Evolutionary conservation across 2,113 vertebrate genomes (phyloP), one percentile per base, ranked within the genome.

Genomic region (Casuarius casuarius): DNA sequence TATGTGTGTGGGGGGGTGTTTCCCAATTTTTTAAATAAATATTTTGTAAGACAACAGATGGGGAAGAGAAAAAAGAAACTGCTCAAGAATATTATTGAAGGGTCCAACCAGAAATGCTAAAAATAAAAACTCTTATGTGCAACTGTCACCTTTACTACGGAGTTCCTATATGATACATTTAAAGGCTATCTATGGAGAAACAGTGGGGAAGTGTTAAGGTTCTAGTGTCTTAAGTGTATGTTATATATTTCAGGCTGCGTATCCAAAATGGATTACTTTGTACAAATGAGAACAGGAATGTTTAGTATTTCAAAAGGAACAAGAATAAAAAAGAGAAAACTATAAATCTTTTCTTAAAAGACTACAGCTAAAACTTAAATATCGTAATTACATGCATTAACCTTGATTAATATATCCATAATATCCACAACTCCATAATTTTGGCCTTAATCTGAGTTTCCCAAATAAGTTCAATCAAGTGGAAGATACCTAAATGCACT

Each of bases 331-430:
- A 65, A 31, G 62, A 29, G 4, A 29, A 49, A 46, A 15, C 26
- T 40, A 26, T 9, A 66, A 83, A 51, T 0, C 0, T 18, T 35
- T 63, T 48, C 18, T 21, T 3, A 4, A 18, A 71, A 75, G 1
- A 65, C 5, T 20, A 66, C 66, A 19, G 12, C 13, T 26, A 12
- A 62, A 12, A 78, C 26, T 35, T 46, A 42, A 56, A 62, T 31
- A 67, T 7, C 3, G 3, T 13, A 79, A 79, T 56, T 9, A 5
- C 3, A 52, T 12, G 4, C 29, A 56, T 25, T 58, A 35, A 18
- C 63, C 31, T 40, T 40, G 70, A 31, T 58, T 59, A 21, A 5
- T 7, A 12, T 56, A 25, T 31, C 19, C 76, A 38, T 59, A 80
- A 84, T 31, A 31, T 54, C 44, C 28, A 56, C 15, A 56, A 83